Conservation (phyloP, 2,113 vertebrate species). For the Atlantisia rogersi region DNA sequence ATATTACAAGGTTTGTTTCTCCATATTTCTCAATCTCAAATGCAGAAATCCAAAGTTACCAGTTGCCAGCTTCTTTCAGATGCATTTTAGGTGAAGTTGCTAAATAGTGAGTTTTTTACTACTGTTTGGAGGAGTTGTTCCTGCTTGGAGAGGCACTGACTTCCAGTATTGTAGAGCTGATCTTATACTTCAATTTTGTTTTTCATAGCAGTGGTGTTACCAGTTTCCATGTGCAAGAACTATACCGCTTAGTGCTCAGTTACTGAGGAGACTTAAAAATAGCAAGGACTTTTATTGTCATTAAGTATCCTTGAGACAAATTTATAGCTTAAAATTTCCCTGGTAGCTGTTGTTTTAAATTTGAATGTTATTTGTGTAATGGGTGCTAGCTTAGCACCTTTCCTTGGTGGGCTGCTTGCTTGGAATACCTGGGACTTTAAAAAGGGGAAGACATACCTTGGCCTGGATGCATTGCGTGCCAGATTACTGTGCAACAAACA, state of each 20-base stretch:
- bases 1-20: conserved; percentile 80
- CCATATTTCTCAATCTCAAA: not conserved
- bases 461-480: not conserved
- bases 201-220: not conserved
- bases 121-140: not conserved
- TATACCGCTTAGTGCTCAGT: not conserved
- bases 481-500: not conserved
- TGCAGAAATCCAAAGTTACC: not conserved
- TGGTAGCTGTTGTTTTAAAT: not conserved
- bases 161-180: not conserved
- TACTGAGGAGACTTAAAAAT: not conserved
- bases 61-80: not conserved
- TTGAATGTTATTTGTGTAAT: not conserved
- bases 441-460: not conserved
- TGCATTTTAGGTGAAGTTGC: not conserved
- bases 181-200: not conserved
- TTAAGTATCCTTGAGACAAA: not conserved
- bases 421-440: not conserved
- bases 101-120: not conserved
- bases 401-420: not conserved
- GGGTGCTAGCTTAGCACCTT: not conserved
- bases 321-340: not conserved
- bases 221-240: not conserved
- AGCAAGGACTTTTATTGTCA: not conserved
- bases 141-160: not conserved